Conservation (phyloP, 2,888 invertebrate genomes). For the Bombylius major region DNA sequence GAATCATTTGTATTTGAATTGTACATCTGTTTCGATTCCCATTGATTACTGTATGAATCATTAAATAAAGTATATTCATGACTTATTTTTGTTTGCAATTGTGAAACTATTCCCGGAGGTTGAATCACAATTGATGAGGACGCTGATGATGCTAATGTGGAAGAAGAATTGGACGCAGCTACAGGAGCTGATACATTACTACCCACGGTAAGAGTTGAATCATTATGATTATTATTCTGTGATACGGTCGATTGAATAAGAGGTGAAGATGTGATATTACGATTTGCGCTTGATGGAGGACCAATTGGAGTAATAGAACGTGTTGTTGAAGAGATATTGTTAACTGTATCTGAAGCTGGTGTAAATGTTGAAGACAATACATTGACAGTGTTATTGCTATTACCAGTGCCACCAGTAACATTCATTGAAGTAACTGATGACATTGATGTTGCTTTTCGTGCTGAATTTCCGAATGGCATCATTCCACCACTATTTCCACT, state of each 20-base stretch:
- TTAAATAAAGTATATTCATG: constrained; percentile 80
- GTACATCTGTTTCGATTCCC: constrained; percentile 38
- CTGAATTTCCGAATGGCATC: constrained; percentile 14
- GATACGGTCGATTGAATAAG: constrained; percentile 2
- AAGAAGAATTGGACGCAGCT: background rate
- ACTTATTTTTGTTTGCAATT: constrained; percentile 28
- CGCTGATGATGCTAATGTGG: constrained; percentile 13
- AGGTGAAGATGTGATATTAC: constrained; percentile 18
- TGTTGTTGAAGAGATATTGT: constrained; percentile 19
- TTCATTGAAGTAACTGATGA: constrained; percentile 14
- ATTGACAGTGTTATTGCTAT: background rate
- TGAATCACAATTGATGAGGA: constrained; percentile 20
- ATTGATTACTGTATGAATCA: constrained; percentile 45
- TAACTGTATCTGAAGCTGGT: constrained; percentile 19
- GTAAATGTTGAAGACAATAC: constrained; percentile 20
- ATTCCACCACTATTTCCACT: background rate
- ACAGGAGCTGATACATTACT: background rate
- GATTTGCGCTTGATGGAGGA: constrained; percentile 20
- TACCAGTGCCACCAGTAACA: too few species aligned
- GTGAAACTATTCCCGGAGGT: constrained; percentile 22
- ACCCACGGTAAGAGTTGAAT: background rate
- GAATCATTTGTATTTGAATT: constrained; percentile 38
- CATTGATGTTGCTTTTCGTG: constrained; percentile 22
- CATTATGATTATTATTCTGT: background rate
- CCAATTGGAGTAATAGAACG: constrained; percentile 34